Percentiles rank a stretch among this genome's conserved stretches.
These are phyloP conservation scores for Rhinogobius similis DNA, from an alignment of 2,113 vertebrate genomes.

Conservation along the genomic window DNA sequence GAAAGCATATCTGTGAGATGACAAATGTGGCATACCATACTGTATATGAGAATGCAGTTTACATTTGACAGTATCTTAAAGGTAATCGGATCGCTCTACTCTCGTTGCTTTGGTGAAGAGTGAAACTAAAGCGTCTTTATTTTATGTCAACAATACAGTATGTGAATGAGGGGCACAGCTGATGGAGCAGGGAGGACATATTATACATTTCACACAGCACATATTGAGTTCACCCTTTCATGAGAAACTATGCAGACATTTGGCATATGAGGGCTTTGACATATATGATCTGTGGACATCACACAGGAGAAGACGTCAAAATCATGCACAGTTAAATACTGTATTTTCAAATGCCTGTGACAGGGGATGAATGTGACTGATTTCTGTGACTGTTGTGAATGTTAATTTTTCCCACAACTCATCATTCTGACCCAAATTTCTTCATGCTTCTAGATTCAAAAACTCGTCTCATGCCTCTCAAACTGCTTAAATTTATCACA, in stretches of 20 bases:
- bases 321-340: conserved; percentile 50
- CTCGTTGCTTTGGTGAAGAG: conserved; percentile 21
- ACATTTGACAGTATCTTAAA: conserved; percentile 45
- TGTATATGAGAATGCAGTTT: conserved; percentile 35
- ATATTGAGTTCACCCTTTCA: conserved; percentile 66
- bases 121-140: conserved; percentile 58
- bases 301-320: conserved; percentile 45
- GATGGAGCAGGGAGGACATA: conserved; percentile 57
- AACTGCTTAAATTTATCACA: no score
- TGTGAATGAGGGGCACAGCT: conserved; percentile 72
- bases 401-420: no score
- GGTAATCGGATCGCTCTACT: conserved; percentile 48
- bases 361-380: neutral
- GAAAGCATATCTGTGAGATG: conserved; percentile 20
- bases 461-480: no score
- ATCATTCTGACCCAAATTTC: no score
- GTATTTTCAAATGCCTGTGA: conserved; percentile 39
- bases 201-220: conserved; percentile 65
- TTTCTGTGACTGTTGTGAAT: no score
- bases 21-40: conserved; percentile 32
- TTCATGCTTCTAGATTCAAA: no score
- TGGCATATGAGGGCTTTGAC: conserved; percentile 46
- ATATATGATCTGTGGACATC: conserved; percentile 52
- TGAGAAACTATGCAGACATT: conserved; percentile 71
- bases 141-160: conserved; percentile 67